Base-by-base conservation (phyloP, 1,140 invertebrate species). In the Vanessa tameamea region DNA sequence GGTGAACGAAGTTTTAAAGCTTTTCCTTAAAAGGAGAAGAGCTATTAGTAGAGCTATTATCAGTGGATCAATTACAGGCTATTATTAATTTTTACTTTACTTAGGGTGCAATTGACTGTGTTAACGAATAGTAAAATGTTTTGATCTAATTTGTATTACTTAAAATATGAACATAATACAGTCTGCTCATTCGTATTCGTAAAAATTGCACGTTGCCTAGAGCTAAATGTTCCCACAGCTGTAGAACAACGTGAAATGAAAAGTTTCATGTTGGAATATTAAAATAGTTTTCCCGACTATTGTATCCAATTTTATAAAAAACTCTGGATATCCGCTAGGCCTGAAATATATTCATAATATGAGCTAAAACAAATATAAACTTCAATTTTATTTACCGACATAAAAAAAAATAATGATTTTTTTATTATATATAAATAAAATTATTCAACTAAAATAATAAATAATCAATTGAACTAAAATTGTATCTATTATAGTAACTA, bases 191-290 rank as follows among this genome's bases (percentile, higher is more conserved):
- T 31, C 57, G 31, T 61, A 47, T 69, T 59, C 37, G 43, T 47
- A 69, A 59, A 65, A 72, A 66, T 59, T 57, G 51, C 50, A 59
- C 43, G 55, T 53, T 59, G 72, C 26, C 72, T 57, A 61, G 53
- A 73, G 72, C 65, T 37, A 68, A 73, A 73, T 73, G 57, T 64
- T 61, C 47, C 43, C 51, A 59, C 67, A 69, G 68, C 55, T 61
- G 72, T 73, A 68, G 53, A 67, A 50, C 64, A 47, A 51, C 64
- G 71, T 64, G 64, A 73, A 67, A 73, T 73, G 71, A 73, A 73
- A 73, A 73, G 31, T 67, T 73, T 47, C 16, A 73, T 67, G 71
- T 73, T 73, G 71, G 53, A 65, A 73, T 73, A 73, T 73, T 73
- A 73, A 73, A 73, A 73, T 64, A 73, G 64, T 73, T 73, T 65